Conservation (phyloP, 1,140 invertebrate genomes). For the Monochamus saltuarius region DNA sequence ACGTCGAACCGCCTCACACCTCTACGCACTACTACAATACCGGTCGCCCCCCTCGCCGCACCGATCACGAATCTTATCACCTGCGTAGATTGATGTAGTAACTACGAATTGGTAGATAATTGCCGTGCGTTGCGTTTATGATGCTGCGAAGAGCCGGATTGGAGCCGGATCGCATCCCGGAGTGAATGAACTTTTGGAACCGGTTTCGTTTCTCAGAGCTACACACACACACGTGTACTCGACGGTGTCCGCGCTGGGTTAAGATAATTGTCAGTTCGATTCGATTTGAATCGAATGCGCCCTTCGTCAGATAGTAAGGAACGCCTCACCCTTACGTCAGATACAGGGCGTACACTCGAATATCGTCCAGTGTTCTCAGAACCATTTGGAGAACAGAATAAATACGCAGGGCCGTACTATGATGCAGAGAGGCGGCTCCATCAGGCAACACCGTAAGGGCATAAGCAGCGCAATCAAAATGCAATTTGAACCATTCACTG, state of each 20-base stretch:
- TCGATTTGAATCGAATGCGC: not conserved
- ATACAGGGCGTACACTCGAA: not conserved
- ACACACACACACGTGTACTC: slow-evolving; percentile 33
- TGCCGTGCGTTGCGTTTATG: slow-evolving; percentile 30
- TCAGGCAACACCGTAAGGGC: too few species aligned
- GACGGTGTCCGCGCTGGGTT: not conserved
- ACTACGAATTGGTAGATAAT: slow-evolving; percentile 34
- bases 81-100: slow-evolving; percentile 21
- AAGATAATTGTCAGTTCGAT: not conserved
- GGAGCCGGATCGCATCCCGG: slow-evolving; percentile 30
- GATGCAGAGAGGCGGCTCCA: too few species aligned
- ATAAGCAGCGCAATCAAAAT: too few species aligned
- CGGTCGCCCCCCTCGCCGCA: not conserved
- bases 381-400: too few species aligned
- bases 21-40: not conserved
- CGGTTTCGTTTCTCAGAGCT: slow-evolving; percentile 33
- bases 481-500: too few species aligned
- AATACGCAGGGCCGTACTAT: too few species aligned
- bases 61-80: slow-evolving; percentile 13
- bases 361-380: too few species aligned
- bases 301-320: not conserved
- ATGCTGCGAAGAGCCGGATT: slow-evolving; percentile 18
- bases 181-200: slow-evolving; percentile 42
- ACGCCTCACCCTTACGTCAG: not conserved
- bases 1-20: not conserved